phyloP scores from a whole-genome alignment of 2,113 vertebrate genomes.

The Ursus arctos region DNA sequence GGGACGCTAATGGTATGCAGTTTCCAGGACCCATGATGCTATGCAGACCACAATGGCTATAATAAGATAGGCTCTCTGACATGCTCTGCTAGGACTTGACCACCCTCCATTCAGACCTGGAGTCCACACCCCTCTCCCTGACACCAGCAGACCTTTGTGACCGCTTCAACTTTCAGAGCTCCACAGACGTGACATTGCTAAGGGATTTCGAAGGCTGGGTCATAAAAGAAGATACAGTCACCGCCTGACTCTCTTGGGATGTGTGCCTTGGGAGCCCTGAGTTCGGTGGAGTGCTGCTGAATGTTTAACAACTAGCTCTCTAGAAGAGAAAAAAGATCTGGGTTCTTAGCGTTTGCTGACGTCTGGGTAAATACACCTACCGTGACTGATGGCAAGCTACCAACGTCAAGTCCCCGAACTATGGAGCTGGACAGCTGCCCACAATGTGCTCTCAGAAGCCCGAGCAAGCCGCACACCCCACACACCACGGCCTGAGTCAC shows the following conservation, averaged over 20 bases:
- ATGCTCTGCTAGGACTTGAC: background rate
- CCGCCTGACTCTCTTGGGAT: background rate
- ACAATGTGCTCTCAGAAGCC: rapidly evolving
- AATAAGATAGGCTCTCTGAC: background rate
- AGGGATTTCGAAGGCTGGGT: background rate
- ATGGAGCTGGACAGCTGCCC: background rate
- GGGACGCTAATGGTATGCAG: background rate
- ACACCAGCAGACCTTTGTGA: background rate
- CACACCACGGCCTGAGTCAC: background rate
- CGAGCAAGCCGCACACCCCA: background rate
- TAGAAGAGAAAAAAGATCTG: background rate
- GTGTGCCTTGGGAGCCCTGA: background rate
- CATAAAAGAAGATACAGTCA: background rate
- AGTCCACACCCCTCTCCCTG: background rate
- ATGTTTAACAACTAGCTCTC: background rate
- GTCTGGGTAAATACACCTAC: background rate
- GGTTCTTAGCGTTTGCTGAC: background rate
- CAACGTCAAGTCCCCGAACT: background rate
- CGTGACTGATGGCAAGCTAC: background rate
- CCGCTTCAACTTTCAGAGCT: background rate
- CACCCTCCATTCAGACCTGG: background rate
- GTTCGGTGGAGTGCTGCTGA: background rate
- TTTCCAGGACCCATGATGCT: background rate
- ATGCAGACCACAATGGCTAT: background rate
- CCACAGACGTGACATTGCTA: background rate